A percentile compares a stretch with the other conserved stretches of the same genome.
Conservation (phyloP, 2,113 vertebrate genomes). For the Collichthys lucidus region DNA sequence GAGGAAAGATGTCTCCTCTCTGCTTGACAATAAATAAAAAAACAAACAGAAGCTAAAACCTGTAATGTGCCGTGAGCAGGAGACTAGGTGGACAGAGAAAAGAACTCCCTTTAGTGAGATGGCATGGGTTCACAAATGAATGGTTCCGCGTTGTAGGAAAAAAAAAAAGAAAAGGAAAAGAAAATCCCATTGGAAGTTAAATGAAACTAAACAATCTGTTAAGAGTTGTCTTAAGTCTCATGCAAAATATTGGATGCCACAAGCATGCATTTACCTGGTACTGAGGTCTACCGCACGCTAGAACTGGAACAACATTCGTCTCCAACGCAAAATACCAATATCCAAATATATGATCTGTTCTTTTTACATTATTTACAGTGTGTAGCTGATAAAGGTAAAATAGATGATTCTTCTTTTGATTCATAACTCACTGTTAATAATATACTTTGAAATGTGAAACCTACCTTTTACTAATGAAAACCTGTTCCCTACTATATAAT, state of each 20-base stretch:
- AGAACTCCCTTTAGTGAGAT: conserved; percentile 74
- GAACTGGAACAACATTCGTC: conserved; percentile 83
- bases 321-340: conserved; percentile 85
- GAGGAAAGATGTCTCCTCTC: conserved; percentile 18
- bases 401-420: conserved; percentile 77
- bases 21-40: conserved; percentile 61
- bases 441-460: conserved; percentile 68
- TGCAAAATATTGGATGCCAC: conserved; percentile 84
- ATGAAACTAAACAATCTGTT: conserved; percentile 72
- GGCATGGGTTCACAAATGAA: conserved; percentile 60
- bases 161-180: background rate
- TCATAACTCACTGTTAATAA: conserved; percentile 69
- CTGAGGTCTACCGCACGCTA: conserved; percentile 81
- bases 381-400: conserved; percentile 82
- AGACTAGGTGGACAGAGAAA: conserved; percentile 67
- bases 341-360: conserved; percentile 86
- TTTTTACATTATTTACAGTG: conserved; percentile 86
- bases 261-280: conserved; percentile 84
- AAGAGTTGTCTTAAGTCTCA: conserved; percentile 81
- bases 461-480: conserved; percentile 58
- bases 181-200: conserved; percentile 48
- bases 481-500: conserved; percentile 60
- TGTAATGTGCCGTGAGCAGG: conserved; percentile 58
- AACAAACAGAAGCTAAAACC: conserved; percentile 48
- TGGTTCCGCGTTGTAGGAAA: conserved; percentile 37